Percentiles rank a stretch among this genome's conserved stretches.
These are phyloP conservation scores for Tachina fera DNA, from an alignment of 2,888 invertebrate species.

Conservation along the genomic window DNA sequence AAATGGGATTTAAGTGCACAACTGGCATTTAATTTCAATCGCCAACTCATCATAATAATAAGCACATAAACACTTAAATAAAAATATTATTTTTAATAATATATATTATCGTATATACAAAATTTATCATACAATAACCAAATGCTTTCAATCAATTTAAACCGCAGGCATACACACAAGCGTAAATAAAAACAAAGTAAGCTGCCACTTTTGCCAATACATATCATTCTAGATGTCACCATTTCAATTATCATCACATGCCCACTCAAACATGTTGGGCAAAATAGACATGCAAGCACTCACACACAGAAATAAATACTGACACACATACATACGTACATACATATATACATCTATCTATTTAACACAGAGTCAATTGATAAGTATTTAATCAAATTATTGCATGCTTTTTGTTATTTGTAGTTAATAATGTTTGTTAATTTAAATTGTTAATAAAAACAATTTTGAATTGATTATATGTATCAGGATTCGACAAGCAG, in stretches of 20 bases:
- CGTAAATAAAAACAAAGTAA: constrained; percentile 20
- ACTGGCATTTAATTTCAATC: constrained; percentile 26
- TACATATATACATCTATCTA: background rate
- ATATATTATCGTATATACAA: background rate
- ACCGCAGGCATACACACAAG: constrained; percentile 21
- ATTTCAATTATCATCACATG: constrained; percentile 25
- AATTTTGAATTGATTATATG: constrained; percentile 27
- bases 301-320: constrained; percentile 1
- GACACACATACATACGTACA: background rate
- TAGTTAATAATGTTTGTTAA: constrained; percentile 40
- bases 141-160: constrained; percentile 52
- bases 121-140: constrained; percentile 40
- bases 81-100: constrained; percentile 13
- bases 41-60: constrained; percentile 14
- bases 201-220: constrained; percentile 9
- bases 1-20: constrained; percentile 27
- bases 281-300: background rate
- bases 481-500: background rate
- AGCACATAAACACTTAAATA: constrained; percentile 49
- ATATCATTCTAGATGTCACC: constrained; percentile 38
- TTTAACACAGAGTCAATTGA: constrained; percentile 56
- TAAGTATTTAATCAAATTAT: constrained; percentile 67
- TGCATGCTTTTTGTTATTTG: constrained; percentile 46
- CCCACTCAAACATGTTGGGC: background rate
- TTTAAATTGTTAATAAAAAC: constrained; percentile 51